phyloP scores from a whole-genome alignment of 2,797 vertebrate genomes.

The Limnodromus scolopaceus region DNA sequence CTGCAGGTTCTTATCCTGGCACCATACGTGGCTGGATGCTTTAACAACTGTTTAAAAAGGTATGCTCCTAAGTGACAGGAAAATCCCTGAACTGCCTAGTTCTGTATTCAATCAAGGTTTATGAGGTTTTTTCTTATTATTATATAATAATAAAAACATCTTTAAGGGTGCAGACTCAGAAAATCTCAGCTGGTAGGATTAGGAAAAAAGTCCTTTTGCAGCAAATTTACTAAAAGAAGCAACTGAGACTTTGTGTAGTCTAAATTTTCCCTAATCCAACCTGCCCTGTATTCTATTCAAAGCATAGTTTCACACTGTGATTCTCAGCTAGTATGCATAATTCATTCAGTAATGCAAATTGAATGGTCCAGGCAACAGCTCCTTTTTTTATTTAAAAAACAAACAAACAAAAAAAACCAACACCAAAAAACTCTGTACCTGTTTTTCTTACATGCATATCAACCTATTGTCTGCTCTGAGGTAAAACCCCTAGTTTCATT shows the following conservation, averaged over 20 bases:
- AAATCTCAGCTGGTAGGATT: neutral
- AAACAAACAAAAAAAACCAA: too few species aligned
- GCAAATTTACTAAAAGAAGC: neutral
- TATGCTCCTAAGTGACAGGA: neutral
- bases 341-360: constrained; percentile 9
- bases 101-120: constrained; percentile 16
- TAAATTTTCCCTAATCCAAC: neutral
- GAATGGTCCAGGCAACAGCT: neutral
- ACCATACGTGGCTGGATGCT: neutral
- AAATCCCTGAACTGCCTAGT: neutral
- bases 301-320: neutral
- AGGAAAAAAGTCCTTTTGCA: neutral
- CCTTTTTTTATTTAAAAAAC: neutral
- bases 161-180: neutral
- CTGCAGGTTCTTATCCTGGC: neutral
- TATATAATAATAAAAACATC: neutral
- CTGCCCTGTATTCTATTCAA: neutral
- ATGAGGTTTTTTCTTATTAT: neutral
- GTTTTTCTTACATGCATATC: neutral
- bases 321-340: neutral
- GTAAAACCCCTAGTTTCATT: neutral
- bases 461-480: neutral
- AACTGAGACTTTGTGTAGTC: neutral
- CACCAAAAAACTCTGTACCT: neutral
- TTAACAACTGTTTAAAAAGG: neutral